Percentiles rank a stretch among this genome's conserved stretches.
Conservation (phyloP, 2,888 invertebrate species). For the Orthonychiurus folsomi region DNA sequence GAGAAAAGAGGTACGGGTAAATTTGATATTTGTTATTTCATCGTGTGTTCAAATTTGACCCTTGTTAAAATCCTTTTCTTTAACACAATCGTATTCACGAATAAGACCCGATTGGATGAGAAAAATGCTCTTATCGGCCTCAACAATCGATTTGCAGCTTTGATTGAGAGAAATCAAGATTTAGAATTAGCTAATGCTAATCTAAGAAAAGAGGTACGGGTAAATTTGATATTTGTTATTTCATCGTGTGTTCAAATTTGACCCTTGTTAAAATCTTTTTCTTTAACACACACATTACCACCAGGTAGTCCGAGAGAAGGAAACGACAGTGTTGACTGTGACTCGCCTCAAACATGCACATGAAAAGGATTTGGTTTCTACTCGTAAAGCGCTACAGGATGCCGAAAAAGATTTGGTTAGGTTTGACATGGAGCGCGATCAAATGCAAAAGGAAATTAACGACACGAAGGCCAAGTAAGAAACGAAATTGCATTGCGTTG, state of each 20-base stretch:
- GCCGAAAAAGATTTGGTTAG: conserved; percentile 29
- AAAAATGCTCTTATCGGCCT: conserved; percentile 12
- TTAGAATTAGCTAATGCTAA: conserved; percentile 10
- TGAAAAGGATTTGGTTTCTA: conserved; percentile 29
- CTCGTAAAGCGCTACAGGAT: conserved; percentile 26
- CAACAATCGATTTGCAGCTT: conserved; percentile 14
- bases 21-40: too few relatives aligned
- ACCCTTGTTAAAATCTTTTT: too few relatives aligned
- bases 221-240: too few relatives aligned
- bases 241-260: too few relatives aligned
- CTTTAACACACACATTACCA: conserved; percentile 3
- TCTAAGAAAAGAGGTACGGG: conserved; percentile 8
- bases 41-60: too few relatives aligned
- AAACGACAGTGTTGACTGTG: conserved; percentile 31
- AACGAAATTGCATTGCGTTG: conserved; percentile 2
- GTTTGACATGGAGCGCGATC: conserved; percentile 22
- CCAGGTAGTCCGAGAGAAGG: conserved; percentile 30
- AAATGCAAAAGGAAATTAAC: conserved; percentile 26
- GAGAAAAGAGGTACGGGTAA: conserved; percentile 7
- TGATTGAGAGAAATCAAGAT: conserved; percentile 15
- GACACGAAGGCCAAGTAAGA: conserved; percentile 28
- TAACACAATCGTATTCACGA: neutral
- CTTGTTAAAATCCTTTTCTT: too few relatives aligned
- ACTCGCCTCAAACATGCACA: conserved; percentile 30
- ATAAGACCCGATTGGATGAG: conserved; percentile 10